Conservation (phyloP, 1,140 invertebrate genomes). For the Epicauta chinensis region DNA sequence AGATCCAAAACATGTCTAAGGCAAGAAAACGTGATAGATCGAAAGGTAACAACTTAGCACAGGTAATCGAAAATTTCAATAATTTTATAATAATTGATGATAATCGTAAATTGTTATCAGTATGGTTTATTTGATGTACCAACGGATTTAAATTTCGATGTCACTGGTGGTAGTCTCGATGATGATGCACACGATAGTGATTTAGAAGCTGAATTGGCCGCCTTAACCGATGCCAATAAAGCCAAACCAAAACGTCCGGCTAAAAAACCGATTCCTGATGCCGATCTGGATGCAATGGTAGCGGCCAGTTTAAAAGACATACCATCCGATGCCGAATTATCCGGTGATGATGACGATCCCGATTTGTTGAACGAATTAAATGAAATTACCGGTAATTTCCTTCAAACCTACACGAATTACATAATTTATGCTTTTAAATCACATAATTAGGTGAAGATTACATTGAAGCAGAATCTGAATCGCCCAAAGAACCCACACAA, state of each 20-base stretch:
- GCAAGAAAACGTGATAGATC: conserved; percentile 44
- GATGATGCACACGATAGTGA: conserved; percentile 69
- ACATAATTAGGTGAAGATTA: conserved; percentile 19
- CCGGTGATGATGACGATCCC: conserved; percentile 67
- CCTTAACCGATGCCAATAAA: conserved; percentile 54
- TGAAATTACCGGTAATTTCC: conserved; percentile 50
- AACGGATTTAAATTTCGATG: conserved; percentile 52
- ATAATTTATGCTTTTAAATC: not conserved
- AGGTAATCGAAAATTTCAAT: conserved; percentile 37
- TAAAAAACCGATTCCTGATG: conserved; percentile 45
- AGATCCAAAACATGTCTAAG: conserved; percentile 17
- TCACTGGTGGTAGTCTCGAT: conserved; percentile 49
- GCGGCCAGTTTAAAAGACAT: conserved; percentile 67
- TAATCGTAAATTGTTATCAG: conserved; percentile 42
- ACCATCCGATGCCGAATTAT: conserved; percentile 64
- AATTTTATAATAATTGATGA: not conserved
- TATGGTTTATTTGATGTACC: conserved; percentile 71
- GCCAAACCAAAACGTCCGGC: conserved; percentile 45
- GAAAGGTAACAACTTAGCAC: conserved; percentile 44
- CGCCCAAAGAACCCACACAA: conserved; percentile 25
- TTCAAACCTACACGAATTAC: not conserved
- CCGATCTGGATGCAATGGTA: conserved; percentile 63
- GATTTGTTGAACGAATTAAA: conserved; percentile 65
- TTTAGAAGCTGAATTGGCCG: conserved; percentile 78
- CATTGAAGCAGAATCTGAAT: conserved; percentile 29